Percentiles rank a stretch among this genome's conserved stretches.
Conservation (phyloP, 2,113 vertebrate genomes). For the Hoplias malabaricus region DNA sequence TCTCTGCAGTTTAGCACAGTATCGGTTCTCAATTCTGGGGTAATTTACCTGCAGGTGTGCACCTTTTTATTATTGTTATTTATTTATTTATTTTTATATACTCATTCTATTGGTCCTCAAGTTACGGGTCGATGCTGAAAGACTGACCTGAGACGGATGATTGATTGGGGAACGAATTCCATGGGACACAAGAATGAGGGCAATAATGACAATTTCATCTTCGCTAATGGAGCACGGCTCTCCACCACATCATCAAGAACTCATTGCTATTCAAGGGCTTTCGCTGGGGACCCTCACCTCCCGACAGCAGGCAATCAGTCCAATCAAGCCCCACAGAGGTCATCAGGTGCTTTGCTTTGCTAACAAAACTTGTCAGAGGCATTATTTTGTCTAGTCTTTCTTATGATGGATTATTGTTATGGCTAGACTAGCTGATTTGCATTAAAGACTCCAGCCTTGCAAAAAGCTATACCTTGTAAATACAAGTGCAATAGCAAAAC, state of each 20-base stretch:
- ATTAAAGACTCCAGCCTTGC: neutral
- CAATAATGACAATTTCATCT: slow-evolving; percentile 34
- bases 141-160: neutral
- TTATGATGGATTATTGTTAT: slow-evolving; percentile 22
- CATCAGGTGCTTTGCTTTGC: slow-evolving; percentile 16
- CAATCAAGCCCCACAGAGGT: slow-evolving; percentile 36
- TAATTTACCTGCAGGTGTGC: neutral
- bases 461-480: neutral
- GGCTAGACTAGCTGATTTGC: slow-evolving; percentile 10
- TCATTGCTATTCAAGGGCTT: slow-evolving; percentile 43
- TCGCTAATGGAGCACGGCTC: slow-evolving; percentile 12
- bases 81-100: neutral
- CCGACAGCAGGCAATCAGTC: slow-evolving; percentile 40
- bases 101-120: neutral
- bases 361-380: slow-evolving; percentile 1
- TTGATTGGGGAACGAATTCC: slow-evolving; percentile 4
- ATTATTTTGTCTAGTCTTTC: neutral
- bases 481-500: neutral
- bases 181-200: slow-evolving; percentile 11
- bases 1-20: no score
- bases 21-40: no score
- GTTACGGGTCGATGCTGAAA: neutral
- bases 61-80: neutral
- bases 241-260: slow-evolving; percentile 32
- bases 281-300: slow-evolving; percentile 11